Evolutionary conservation across 2,113 vertebrate species (phyloP).

Genomic region (Syngnathus typhle): DNA sequence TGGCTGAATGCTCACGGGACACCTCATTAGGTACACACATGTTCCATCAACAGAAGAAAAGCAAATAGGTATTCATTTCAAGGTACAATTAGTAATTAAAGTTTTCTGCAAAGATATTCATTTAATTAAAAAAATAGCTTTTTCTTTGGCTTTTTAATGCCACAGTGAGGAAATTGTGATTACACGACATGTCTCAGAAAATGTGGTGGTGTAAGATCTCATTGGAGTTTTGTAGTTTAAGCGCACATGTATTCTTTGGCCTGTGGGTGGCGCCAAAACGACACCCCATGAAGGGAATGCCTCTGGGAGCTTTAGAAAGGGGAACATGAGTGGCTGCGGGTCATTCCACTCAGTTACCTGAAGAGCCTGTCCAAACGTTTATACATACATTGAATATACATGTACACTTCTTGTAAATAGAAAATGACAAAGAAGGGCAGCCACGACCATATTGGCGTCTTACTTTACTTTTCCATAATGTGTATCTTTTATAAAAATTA

Average conservation of each 20-base stretch:
- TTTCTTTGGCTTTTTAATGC: no score
- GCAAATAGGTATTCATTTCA: not conserved
- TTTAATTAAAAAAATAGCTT: not conserved
- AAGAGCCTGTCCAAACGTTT: not conserved
- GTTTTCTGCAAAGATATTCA: not conserved
- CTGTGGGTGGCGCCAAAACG: conserved; percentile 66
- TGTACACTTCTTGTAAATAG: not conserved
- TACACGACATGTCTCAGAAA: no score
- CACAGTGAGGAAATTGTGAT: no score
- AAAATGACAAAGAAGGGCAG: not conserved
- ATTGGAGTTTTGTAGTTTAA: not conserved
- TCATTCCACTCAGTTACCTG: conserved; percentile 25
- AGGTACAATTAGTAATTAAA: not conserved
- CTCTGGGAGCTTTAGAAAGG: conserved; percentile 26
- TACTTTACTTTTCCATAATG: not conserved
- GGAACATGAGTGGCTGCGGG: conserved; percentile 3
- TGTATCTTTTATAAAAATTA: no score
- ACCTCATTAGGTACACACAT: not conserved
- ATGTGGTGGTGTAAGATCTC: not conserved
- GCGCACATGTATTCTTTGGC: conserved; percentile 37
- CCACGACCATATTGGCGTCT: not conserved
- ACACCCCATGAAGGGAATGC: conserved; percentile 44
- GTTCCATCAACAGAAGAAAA: not conserved
- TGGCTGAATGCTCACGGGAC: not conserved
- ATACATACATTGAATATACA: not conserved